Conservation (phyloP, 2,888 invertebrate species). For the Alviniconcha strummeri region DNA sequence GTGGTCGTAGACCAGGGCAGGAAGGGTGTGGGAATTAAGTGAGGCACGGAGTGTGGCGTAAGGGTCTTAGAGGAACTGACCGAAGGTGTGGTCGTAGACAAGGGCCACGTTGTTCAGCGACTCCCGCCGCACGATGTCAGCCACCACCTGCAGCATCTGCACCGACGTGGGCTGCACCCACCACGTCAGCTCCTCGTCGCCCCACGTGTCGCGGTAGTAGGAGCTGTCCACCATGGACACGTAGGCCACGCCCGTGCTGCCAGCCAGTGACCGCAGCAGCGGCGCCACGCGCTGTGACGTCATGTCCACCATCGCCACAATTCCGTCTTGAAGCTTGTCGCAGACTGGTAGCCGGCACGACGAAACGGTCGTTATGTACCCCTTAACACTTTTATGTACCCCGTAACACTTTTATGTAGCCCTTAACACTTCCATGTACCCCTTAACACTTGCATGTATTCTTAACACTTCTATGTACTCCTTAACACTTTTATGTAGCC, state of each 20-base stretch:
- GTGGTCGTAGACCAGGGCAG: conserved; percentile 90
- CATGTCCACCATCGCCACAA: conserved; percentile 57
- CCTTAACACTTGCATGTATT: not conserved
- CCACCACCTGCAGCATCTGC: conserved; percentile 87
- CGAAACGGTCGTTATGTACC: not conserved
- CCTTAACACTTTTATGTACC: not conserved
- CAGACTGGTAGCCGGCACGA: conserved; percentile 54
- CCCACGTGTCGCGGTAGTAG: conserved; percentile 33
- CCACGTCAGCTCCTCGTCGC: conserved; percentile 35
- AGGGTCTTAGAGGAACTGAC: conserved; percentile 74
- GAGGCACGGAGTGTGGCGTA: no score
- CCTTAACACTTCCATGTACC: not conserved
- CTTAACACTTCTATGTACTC: not conserved
- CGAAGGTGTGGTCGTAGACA: conserved; percentile 90
- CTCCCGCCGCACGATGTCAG: conserved; percentile 86
- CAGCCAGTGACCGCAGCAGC: conserved; percentile 58
- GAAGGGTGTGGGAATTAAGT: no score
- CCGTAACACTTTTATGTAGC: no score
- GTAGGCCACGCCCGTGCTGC: conserved; percentile 58
- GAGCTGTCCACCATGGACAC: conserved; percentile 57
- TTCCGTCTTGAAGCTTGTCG: conserved; percentile 46
- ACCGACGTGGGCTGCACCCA: conserved; percentile 87
- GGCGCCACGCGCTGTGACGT: conserved; percentile 57
- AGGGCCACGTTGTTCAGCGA: conserved; percentile 95
- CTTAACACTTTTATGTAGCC: not conserved